phyloP scores from a whole-genome alignment of 2,797 vertebrate genomes.

The Macroramphosus scolopax region DNA sequence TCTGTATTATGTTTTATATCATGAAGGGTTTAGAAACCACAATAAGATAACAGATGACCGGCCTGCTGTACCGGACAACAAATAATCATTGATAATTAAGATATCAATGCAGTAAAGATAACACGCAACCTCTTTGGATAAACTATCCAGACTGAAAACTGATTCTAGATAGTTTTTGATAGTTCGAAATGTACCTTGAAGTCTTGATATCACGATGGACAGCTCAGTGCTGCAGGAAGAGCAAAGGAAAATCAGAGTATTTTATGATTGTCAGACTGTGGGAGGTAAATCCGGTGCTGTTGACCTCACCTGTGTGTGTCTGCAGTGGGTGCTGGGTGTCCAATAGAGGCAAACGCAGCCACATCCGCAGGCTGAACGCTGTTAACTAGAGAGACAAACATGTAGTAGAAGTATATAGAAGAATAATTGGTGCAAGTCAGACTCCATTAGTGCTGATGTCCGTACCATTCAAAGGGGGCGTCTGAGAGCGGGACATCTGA shows the following conservation, averaged over 20 bases:
- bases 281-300: not conserved
- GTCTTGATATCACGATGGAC: constrained; percentile 49
- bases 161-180: not conserved
- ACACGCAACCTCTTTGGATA: constrained; percentile 7
- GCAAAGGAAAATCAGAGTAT: not conserved
- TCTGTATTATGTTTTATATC: no score
- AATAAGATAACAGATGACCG: no score
- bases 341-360: constrained; percentile 49
- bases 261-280: not conserved
- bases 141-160: not conserved
- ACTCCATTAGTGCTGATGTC: not conserved
- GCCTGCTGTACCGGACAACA: constrained; percentile 12
- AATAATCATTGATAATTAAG: constrained; percentile 11
- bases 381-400: constrained; percentile 50
- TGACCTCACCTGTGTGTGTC: constrained; percentile 50
- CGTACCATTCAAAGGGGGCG: constrained; percentile 59
- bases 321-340: no score
- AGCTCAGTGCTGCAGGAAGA: constrained; percentile 50
- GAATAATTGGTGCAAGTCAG: no score
- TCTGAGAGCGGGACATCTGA: constrained; percentile 40
- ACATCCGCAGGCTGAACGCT: constrained; percentile 63
- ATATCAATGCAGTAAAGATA: constrained; percentile 51
- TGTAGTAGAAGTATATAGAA: no score
- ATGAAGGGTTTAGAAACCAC: no score
- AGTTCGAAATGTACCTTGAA: constrained; percentile 53